phyloP scores from a whole-genome alignment of 92 coral and sea anemone genomes.

The Muricea muricata region DNA sequence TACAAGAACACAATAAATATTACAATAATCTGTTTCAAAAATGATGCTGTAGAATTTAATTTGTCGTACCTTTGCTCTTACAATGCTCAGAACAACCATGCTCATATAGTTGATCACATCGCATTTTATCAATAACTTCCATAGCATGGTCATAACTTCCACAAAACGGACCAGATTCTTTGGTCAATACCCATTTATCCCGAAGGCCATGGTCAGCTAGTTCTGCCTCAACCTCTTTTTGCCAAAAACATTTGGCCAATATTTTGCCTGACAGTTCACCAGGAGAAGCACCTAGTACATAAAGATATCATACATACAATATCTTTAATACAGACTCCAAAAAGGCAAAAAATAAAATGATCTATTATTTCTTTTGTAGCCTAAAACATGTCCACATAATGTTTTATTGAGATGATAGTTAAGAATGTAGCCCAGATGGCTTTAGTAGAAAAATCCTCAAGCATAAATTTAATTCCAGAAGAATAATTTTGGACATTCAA shows the following conservation, averaged over 20 bases:
- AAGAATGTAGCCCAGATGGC: no score
- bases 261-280: background rate
- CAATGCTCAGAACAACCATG: background rate
- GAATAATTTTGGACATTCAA: no score
- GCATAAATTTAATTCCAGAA: no score
- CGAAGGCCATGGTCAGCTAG: background rate
- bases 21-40: no score
- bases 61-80: background rate
- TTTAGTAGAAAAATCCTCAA: no score
- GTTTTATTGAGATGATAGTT: no score
- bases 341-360: background rate
- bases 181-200: background rate
- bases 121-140: conserved; percentile 5
- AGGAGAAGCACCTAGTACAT: background rate
- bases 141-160: conserved; percentile 11
- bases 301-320: background rate
- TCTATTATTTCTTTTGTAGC: no score
- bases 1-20: no score
- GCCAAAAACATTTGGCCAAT: background rate
- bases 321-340: background rate
- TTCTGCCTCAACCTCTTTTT: background rate
- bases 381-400: no score
- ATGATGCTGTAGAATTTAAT: no score
- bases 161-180: background rate
- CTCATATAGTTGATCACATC: background rate